These are phyloP conservation scores for Tauraco hartlaubi DNA, from an alignment of 2,797 vertebrate genomes.

Conservation along the genomic window DNA sequence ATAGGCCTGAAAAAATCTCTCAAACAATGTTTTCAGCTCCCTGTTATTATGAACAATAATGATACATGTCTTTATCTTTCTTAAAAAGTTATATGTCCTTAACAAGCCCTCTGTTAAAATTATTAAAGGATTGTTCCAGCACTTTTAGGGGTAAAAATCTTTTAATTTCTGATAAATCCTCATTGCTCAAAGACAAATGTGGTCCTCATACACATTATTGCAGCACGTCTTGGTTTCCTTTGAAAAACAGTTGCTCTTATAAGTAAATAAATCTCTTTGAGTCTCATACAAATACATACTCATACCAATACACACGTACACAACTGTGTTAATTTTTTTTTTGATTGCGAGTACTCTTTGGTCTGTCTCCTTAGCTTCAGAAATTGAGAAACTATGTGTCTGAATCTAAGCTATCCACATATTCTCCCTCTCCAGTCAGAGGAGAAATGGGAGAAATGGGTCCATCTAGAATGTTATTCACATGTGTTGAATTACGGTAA, in stretches of 20 bases:
- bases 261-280: neutral
- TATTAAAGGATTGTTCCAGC: neutral
- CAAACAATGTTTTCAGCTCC: fast-evolving
- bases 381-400: neutral
- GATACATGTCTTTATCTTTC: neutral
- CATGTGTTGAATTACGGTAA: neutral
- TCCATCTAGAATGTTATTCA: neutral
- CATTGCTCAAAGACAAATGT: neutral
- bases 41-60: neutral
- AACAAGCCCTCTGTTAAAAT: neutral
- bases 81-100: neutral
- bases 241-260: neutral
- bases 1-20: neutral
- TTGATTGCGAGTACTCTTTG: neutral
- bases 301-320: neutral
- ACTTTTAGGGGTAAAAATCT: neutral
- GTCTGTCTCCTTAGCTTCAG: neutral
- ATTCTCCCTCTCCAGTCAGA: neutral
- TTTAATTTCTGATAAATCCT: neutral
- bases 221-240: neutral
- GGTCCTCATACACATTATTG: neutral
- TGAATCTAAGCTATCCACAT: neutral
- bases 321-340: neutral
- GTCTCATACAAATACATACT: neutral
- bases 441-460: neutral